Percentiles rank a stretch among this genome's conserved stretches.
These are phyloP conservation scores for Coenonympha glycerion DNA, from an alignment of 2,888 invertebrate genomes.

Conservation along the genomic window DNA sequence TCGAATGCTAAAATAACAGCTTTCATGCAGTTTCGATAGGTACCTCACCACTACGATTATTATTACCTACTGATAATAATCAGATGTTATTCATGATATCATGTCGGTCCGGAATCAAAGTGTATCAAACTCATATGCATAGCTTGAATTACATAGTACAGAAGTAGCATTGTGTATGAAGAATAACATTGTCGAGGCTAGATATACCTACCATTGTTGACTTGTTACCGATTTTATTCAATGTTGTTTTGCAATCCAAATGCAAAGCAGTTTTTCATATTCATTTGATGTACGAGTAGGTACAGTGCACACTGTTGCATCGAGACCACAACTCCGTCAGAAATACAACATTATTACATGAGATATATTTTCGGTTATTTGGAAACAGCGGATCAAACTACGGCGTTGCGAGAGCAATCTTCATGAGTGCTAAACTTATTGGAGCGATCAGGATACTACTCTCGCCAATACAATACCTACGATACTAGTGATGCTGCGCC, in stretches of 20 bases:
- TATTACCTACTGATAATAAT: too few relatives aligned
- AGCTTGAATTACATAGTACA: too few relatives aligned
- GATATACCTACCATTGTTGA: too few relatives aligned
- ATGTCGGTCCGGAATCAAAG: too few relatives aligned
- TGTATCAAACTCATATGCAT: too few relatives aligned
- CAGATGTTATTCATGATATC: too few relatives aligned
- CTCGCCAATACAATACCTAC: slow-evolving; percentile 40
- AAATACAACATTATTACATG: slow-evolving; percentile 4
- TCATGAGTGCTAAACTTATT: slow-evolving; percentile 53
- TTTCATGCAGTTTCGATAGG: too few relatives aligned
- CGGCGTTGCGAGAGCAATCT: slow-evolving; percentile 50
- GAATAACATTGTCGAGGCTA: too few relatives aligned
- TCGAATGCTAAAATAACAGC: too few relatives aligned
- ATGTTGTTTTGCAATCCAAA: not conserved
- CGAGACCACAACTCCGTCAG: not conserved
- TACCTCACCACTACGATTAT: too few relatives aligned
- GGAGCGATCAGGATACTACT: slow-evolving; percentile 39
- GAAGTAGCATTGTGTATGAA: too few relatives aligned
- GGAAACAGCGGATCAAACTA: slow-evolving; percentile 22
- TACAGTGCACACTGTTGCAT: slow-evolving; percentile 1
- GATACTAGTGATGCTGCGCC: slow-evolving; percentile 46
- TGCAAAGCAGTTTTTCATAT: not conserved
- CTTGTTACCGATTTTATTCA: too few relatives aligned
- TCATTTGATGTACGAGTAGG: not conserved
- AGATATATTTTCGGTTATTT: slow-evolving; percentile 15